Conservation (phyloP, 2,888 invertebrate species). For the Eupithecia subfuscata region DNA sequence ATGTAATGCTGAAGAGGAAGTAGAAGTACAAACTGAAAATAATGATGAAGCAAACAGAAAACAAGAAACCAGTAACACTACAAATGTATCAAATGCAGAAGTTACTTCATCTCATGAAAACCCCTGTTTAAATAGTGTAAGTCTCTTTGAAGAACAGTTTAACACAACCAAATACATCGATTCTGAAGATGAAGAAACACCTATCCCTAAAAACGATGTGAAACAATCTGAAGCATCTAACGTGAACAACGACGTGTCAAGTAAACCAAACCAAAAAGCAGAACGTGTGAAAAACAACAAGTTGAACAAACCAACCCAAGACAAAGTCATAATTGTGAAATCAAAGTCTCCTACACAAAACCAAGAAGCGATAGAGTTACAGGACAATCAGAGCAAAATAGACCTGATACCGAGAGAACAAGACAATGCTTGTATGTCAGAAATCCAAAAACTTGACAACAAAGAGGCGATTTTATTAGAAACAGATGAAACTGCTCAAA, state of each 20-base stretch:
- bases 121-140: constrained; percentile 70
- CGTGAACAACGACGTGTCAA: background rate
- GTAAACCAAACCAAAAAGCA: background rate
- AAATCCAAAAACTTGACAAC: background rate
- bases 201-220: constrained; percentile 26
- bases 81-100: constrained; percentile 9
- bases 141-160: constrained; percentile 66
- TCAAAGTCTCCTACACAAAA: background rate
- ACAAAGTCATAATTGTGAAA: background rate
- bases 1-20: constrained; percentile 15
- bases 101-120: constrained; percentile 46
- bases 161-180: constrained; percentile 59
- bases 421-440: background rate
- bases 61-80: background rate
- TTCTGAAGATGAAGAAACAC: constrained; percentile 51
- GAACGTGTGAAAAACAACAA: background rate
- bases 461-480: background rate
- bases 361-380: background rate
- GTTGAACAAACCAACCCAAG: background rate
- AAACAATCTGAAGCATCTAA: constrained; percentile 16
- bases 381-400: background rate
- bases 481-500: background rate
- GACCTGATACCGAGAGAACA: background rate
- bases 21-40: background rate
- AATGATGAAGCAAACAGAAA: constrained; percentile 3